Base-by-base conservation (phyloP, 2,113 vertebrate genomes). In the Passer domesticus region DNA sequence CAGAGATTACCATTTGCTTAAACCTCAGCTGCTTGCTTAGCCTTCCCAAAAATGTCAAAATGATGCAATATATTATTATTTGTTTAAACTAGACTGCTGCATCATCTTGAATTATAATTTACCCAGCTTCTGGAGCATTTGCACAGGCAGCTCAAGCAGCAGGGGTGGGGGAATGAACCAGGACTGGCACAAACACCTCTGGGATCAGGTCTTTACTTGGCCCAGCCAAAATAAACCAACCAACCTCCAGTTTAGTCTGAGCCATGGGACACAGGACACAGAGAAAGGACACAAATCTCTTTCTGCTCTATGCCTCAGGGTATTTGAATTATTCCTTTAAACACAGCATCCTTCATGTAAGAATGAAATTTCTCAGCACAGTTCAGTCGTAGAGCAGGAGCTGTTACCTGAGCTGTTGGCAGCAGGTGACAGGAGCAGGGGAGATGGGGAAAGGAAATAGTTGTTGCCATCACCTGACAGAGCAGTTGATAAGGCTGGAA, bases 391-490 rank as follows among this genome's bases (percentile, higher is more conserved):
- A 10, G 78, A n/a, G 70, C 81, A 49, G 87, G 43, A 64, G 39
- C 92, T 75, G 64, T 44, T 43, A 24, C 64, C 37, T 16, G 69
- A 47, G 68, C 4, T 53, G 15, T 2, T 74, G 72, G 79, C 55
- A 88, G 55, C 73, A 75, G 90, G 90, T 55, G 53, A 9, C 87
- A 50, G 37, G 24, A 63, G 56, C 31, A 64, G 72, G 41, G 81
- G 75, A 59, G 77, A 58, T 4, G 31, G 41, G 44, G 35, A 60
- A 50, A 35, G 89, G 39, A 80, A 91, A 74, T 16, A 17, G 49
- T 85, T 67, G 79, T 70, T 90, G 78, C 89, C 60, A 22, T 79
- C 81, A 43, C 49, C 75, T 62, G 89, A 70, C 90, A 87, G 68
- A 85, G 63, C 19, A 43, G 75, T 19, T 79, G 72, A 79, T 73